Conservation (phyloP, 2,113 vertebrate genomes). For the Himantopus leucocephalus region DNA sequence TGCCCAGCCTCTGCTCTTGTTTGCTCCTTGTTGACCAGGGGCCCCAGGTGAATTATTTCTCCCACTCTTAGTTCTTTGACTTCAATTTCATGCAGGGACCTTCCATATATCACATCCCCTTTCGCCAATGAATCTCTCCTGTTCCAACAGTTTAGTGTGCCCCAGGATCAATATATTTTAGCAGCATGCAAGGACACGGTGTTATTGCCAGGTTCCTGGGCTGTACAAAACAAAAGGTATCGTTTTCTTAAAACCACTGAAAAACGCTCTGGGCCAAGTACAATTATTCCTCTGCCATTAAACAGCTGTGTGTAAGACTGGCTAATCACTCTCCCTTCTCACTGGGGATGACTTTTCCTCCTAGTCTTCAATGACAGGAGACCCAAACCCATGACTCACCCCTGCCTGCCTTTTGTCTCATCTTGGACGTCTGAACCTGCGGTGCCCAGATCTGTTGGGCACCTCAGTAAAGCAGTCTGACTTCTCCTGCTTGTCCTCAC, state of each 20-base stretch:
- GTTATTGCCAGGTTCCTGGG: slow-evolving; percentile 46
- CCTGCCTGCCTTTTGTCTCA: not conserved
- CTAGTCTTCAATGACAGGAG: not conserved
- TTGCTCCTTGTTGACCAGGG: not conserved
- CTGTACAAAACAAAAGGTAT: slow-evolving; percentile 43
- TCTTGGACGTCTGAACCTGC: not conserved
- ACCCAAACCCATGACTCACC: not conserved
- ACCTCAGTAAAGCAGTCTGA: not conserved
- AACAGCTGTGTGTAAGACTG: not conserved
- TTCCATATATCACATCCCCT: slow-evolving; percentile 28
- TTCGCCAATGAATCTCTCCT: slow-evolving; percentile 31
- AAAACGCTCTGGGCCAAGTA: not conserved
- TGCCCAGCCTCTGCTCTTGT: not conserved
- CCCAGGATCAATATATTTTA: slow-evolving; percentile 59
- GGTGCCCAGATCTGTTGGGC: too few species aligned
- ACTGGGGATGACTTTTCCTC: not conserved
- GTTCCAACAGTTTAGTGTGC: slow-evolving; percentile 22
- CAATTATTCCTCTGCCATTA: not conserved
- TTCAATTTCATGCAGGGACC: not conserved
- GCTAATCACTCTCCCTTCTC: not conserved
- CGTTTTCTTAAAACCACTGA: slow-evolving; percentile 29
- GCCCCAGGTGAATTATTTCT: slow-evolving; percentile 16
- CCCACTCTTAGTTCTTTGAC: not conserved
- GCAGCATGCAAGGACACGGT: slow-evolving; percentile 37
- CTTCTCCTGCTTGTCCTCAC: not conserved